Evolutionary conservation across 1,140 invertebrate species (phyloP), one percentile per base, ranked within the genome.

Genomic region (Cryptotermes secundus): DNA sequence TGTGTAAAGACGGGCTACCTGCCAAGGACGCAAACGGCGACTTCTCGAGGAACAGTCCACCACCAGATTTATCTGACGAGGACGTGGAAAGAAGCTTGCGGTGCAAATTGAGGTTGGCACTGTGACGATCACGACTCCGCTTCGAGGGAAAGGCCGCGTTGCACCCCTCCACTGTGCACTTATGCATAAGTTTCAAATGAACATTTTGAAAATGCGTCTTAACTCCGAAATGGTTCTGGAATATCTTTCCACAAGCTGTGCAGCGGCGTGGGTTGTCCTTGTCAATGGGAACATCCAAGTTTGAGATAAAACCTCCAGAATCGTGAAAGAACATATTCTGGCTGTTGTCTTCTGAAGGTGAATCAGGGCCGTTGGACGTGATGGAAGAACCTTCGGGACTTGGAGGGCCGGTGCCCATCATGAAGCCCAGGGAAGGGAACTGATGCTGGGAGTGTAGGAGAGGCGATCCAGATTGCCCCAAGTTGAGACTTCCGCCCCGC

Each of bases 181-280:
- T 97, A 90, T 99, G 97, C 95, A 98, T 98, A 84, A 99, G 89
- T 90, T 99, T 99, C 79, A 99, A 93, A 91, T 99, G 98, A 0
- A 97, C 96, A 89, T 97, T 98, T 91, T 98, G 97, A 90, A 97
- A 99, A 88, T 99, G 98, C 0, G 96, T 97, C 90, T 98, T 98
- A 1, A 98, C 94, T n/a, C 96, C 95, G 88, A 98, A 99, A 88
- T 97, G 95, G 88, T 98, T 99, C 88, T 97, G 96, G 90, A 99
- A 99, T 86, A 96, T 93, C 89, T 98, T 98, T 22, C 96, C 97
- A 89, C 98, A 99, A 26, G 96, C 96, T 4, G 95, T 95, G 89
- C 98, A 99, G 86, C 96, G 94, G 7, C 96, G 91, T 0, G 96
- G 96, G 88, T 96, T 96, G 85, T 95, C 94, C 87, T 93, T 94